phyloP scores from a whole-genome alignment of 2,888 invertebrate species.

The Meliscaeva auricollis region DNA sequence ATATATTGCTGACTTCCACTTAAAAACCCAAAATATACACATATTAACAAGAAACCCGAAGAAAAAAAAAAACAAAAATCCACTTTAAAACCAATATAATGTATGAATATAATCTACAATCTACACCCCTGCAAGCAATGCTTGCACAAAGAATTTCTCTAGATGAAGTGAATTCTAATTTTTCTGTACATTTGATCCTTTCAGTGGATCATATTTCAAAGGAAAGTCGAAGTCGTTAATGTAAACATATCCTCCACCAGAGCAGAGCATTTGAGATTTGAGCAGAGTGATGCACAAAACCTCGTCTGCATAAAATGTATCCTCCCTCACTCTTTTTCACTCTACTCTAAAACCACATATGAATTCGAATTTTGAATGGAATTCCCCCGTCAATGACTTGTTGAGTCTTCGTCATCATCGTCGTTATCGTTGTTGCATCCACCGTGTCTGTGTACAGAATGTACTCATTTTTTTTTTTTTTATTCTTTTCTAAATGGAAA shows the following conservation, averaged over 20 bases:
- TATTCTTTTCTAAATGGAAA: slow-evolving; percentile 46
- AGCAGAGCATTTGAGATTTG: slow-evolving; percentile 1
- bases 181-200: slow-evolving; percentile 50
- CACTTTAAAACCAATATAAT: slow-evolving; percentile 32
- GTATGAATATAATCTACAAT: not conserved
- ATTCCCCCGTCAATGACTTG: slow-evolving; percentile 56
- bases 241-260: slow-evolving; percentile 52
- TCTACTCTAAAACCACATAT: slow-evolving; percentile 13
- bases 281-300: not conserved
- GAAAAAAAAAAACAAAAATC: slow-evolving; percentile 4
- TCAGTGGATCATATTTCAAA: slow-evolving; percentile 62
- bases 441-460: slow-evolving; percentile 5
- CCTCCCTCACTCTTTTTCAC: not conserved
- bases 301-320: slow-evolving; percentile 29
- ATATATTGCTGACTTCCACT: slow-evolving; percentile 44
- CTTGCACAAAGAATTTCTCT: slow-evolving; percentile 7
- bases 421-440: not conserved
- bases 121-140: slow-evolving; percentile 6
- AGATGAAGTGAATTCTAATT: slow-evolving; percentile 30
- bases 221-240: slow-evolving; percentile 65
- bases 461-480: slow-evolving; percentile 1
- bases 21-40: slow-evolving; percentile 40
- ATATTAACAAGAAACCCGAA: slow-evolving; percentile 19
- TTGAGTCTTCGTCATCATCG: slow-evolving; percentile 31
- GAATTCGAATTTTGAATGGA: slow-evolving; percentile 34